Evolutionary conservation across 1,140 invertebrate species (phyloP).

Genomic region (Leptinotarsa defecta): DNA sequence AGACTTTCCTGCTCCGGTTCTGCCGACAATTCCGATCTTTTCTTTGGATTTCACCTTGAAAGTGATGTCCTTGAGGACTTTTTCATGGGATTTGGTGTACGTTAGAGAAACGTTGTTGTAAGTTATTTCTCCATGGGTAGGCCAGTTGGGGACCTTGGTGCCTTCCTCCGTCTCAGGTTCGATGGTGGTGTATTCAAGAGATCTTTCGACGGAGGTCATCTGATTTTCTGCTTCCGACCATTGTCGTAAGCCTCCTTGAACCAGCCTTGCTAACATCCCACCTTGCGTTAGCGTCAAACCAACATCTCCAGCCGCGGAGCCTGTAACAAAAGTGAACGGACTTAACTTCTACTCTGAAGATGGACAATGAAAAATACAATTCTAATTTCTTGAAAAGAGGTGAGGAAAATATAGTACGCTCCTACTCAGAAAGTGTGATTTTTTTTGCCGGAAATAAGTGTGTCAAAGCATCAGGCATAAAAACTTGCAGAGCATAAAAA

Average conservation of each 20-base stretch:
- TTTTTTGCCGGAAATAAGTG: no score
- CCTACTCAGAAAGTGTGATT: no score
- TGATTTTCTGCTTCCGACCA: constrained; percentile 72
- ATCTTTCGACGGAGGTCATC: constrained; percentile 82
- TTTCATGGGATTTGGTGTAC: constrained; percentile 69
- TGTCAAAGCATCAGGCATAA: no score
- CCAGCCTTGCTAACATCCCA: constrained; percentile 34
- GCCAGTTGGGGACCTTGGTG: constrained; percentile 63
- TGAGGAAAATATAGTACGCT: no score
- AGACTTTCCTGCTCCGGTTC: constrained; percentile 59
- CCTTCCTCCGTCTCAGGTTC: constrained; percentile 69
- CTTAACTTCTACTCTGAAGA: no score
- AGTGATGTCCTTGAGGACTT: constrained; percentile 75
- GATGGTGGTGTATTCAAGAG: constrained; percentile 74
- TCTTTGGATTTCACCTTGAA: constrained; percentile 65
- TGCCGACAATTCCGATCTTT: constrained; percentile 81
- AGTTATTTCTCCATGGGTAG: constrained; percentile 69
- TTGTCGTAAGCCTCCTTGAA: constrained; percentile 69
- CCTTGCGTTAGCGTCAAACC: constrained; percentile 66
- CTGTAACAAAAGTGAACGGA: constrained; percentile 35
- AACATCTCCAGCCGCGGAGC: constrained; percentile 60
- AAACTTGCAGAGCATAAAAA: no score
- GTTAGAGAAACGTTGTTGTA: constrained; percentile 70
- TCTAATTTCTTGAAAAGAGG: no score
- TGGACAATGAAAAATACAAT: no score